Base-by-base conservation (phyloP, 2,797 vertebrate species). In the Rhynchonycteris naso region DNA sequence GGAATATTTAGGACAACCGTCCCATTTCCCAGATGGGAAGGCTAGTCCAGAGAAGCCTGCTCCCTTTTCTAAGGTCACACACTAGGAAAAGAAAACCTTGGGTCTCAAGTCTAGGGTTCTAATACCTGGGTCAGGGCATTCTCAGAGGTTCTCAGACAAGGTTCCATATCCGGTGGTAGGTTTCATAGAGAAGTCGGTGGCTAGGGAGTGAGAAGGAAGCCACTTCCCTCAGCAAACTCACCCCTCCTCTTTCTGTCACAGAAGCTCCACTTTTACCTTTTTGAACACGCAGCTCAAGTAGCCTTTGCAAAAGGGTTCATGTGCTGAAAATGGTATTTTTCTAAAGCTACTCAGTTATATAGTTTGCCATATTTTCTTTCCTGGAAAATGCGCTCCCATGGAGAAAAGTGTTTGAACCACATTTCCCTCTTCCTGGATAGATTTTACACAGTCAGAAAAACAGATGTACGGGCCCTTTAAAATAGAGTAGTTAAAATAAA, bases 331-430 rank as follows among this genome's bases (percentile, higher is more conserved):
- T 81, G 38, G 28, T 10, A 3, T 35, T 90, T 79, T 93, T 93
- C 88, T 68, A 92, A 88, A 96, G 72, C 43, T 68, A 15, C 75
- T 93, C 82, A 59, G 30, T 93, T 91, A 68, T 59, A 69, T 93
- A 75, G 47, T 87, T 63, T 68, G 52, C 90, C 88, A 69, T 84
- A 72, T 90, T 97, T 95, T 90, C 80, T 88, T 92, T 81, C 91
- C 90, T 95, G 92, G 89, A 96, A 97, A 97, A 82, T 56, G 21
- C 75, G 84, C 52, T 79, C 24, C 72, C 58, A 50, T 85, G 72
- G 80, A 96, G 88, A 95, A 94, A 90, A 87, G 4, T 87, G 50
- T 86, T 72, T 80, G 61, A 95, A 92, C 33, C 30, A 52, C 84
- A 61, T 69, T 59, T 30, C 14, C 75, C 22, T 11, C 61, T 8